These are phyloP conservation scores for Apotomis capreana DNA, from an alignment of 2,888 invertebrate species.

Conservation along the genomic window DNA sequence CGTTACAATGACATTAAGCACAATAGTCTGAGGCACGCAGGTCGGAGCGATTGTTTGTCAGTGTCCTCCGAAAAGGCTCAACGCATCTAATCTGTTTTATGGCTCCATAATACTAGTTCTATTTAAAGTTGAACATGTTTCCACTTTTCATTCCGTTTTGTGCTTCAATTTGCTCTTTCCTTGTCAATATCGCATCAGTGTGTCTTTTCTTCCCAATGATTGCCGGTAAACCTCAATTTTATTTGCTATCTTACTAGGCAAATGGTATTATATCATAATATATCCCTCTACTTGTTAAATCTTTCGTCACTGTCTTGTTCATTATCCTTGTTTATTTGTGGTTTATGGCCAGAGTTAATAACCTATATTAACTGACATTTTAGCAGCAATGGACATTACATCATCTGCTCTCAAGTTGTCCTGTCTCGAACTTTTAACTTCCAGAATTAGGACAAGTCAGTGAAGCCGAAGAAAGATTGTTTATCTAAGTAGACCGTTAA, in stretches of 20 bases:
- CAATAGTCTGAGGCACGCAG: neutral
- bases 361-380: too few relatives aligned
- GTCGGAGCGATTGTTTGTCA: conserved; percentile 2
- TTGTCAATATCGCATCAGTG: neutral
- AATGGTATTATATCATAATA: too few relatives aligned
- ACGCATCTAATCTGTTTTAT: neutral
- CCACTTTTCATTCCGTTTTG: neutral
- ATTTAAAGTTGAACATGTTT: neutral
- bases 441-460: conserved; percentile 11
- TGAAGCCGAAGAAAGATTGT: conserved; percentile 8
- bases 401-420: neutral
- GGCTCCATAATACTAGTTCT: neutral
- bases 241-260: too few relatives aligned
- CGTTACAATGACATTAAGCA: conserved; percentile 2
- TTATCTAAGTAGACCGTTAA: conserved; percentile 36
- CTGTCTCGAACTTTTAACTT: conserved; percentile 5
- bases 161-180: neutral
- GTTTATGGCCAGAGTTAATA: neutral
- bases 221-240: neutral
- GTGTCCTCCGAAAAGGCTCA: neutral
- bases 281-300: neutral
- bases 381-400: neutral
- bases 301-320: too few relatives aligned
- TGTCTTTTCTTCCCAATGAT: neutral
- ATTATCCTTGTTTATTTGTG: too few relatives aligned